Base-by-base conservation (phyloP, 2,113 vertebrate genomes). In the Orthonyx spaldingii region DNA sequence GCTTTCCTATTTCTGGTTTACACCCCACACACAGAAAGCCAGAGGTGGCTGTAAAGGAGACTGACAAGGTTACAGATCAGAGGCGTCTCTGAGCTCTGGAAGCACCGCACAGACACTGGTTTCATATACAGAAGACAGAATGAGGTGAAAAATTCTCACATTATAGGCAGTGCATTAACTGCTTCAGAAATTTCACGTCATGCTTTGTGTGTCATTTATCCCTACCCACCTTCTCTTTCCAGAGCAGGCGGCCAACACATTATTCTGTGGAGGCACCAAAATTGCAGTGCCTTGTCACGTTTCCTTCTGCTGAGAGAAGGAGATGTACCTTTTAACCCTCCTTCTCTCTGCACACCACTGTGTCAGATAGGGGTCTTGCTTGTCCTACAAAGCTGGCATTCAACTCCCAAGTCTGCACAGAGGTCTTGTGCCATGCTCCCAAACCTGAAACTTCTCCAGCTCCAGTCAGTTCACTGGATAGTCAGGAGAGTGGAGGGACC, bases 261-360 rank as follows among this genome's bases (percentile, higher is more conserved):
- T 33, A 1, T 3, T 2, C 44, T 26, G 4, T 6, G 5, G 55
- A 75, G 17, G 64, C 24, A 44, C 16, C 24, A 63, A 33, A 83
- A 11, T 2, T 32, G 5, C 8, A n/a, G 9, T 6, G 10, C 14
- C 14, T 53, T 37, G 12, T 20, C 16, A 4, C 0, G 0, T 33
- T 66, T 42, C 52, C 39, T 63, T 39, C n/a, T 50, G 24, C 37
- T 1, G 1, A 63, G 50, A 49, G 42, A 41, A 42, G 9, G 15
- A n/a, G 3, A 11, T 3, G 5, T 0, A 7, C 24, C 32, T 90
- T 72, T 57, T 30, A 26, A 35, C 6, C 5, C 12, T 60, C 9
- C 3, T 56, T 44, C 33, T 79, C 13, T 41, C 6, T 20, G 4
- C 24, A 44, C 35, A 46, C 3, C 4, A 1, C 10, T 12, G n/a